Base-by-base conservation (phyloP, 2,113 vertebrate species). In the Chaetorhynchus papuensis region DNA sequence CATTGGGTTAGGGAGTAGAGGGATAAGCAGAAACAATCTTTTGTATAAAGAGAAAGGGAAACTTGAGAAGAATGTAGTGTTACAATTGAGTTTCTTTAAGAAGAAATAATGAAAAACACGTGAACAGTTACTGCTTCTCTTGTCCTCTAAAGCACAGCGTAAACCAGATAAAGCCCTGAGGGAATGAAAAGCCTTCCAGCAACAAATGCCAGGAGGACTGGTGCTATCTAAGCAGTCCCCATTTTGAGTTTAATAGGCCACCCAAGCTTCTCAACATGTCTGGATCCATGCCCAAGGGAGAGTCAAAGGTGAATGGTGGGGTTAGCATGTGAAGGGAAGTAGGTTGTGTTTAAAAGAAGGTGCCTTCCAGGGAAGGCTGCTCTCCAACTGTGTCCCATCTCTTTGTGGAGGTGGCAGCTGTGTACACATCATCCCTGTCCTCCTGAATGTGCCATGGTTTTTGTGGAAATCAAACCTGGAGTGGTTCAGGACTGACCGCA, bases 261-360 rank as follows among this genome's bases (percentile, higher is more conserved):
- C 23, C 33, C 16, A 59, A 12, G 27, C 33, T 54, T 87, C 28
- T 68, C 20, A 77, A 35, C 77, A 37, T 16, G 14, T 41, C 37
- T 23, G 26, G 72, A n/a, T 64, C 13, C 20, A 24, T 0, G 0
- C 21, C 7, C 1, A 8, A 8, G 13, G 24, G 35, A 63, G 52
- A 63, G 44, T 50, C 24, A 57, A 31, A 68, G 14, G 26, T 59
- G 21, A 17, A 19, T 30, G n/a, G 6, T 18, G 23, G 28, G 12
- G 17, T 68, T 61, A 71, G 49, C 20, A 11, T 37, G 10, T 35
- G 30, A 11, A 47, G 39, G 10, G 54, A 54, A 42, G 65, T 50
- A 52, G 15, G 2, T 0, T 66, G 8, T 53, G 26, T 47, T 71
- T 37, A 15, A 61, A 79, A 83, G 41, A 33, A 65, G 10, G 19